These are phyloP conservation scores for Falcunculus frontatus DNA, from an alignment of 2,113 vertebrate genomes.

Conservation along the genomic window DNA sequence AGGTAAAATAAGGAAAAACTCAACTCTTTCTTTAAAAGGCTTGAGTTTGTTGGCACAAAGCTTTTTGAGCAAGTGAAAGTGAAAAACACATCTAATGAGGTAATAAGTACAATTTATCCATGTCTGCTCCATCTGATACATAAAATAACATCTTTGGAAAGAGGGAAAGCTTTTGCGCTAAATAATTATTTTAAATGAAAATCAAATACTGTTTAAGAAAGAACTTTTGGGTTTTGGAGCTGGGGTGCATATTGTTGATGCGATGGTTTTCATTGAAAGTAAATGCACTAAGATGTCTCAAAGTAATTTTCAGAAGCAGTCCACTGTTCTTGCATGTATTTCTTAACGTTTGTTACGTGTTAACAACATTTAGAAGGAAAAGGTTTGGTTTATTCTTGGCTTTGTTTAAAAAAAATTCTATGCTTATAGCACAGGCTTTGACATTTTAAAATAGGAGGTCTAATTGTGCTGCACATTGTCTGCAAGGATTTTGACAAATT, in stretches of 20 bases:
- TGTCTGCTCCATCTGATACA: background rate
- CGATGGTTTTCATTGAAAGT: background rate
- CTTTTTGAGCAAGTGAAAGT: background rate
- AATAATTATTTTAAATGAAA: background rate
- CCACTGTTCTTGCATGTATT: background rate
- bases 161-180: background rate
- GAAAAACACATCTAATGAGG: background rate
- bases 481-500: background rate
- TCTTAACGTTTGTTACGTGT: background rate
- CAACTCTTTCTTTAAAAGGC: background rate
- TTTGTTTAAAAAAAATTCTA: background rate
- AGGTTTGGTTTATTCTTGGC: background rate
- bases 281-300: background rate
- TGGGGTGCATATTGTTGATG: background rate
- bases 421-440: background rate
- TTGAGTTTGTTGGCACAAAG: background rate
- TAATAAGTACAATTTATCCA: background rate
- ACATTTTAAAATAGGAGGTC: background rate
- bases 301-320: background rate
- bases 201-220: background rate
- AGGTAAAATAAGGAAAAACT: background rate
- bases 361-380: background rate
- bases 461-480: background rate
- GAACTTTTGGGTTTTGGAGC: background rate
- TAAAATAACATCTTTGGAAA: background rate